These are phyloP conservation scores for Episyrphus balteatus DNA, from an alignment of 1,140 invertebrate species.

Conservation along the genomic window DNA sequence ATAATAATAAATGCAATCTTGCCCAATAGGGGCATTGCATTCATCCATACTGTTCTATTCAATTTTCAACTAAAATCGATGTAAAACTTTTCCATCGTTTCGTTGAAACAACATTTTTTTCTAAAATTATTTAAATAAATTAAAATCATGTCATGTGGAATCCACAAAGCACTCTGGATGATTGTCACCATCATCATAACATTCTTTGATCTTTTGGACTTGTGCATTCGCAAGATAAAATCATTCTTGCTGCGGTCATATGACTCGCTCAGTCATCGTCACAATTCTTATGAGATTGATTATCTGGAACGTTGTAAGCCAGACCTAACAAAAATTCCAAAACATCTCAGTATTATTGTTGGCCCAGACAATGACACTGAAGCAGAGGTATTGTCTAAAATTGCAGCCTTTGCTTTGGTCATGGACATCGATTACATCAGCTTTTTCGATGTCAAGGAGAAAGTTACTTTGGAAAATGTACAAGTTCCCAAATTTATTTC, in stretches of 20 bases:
- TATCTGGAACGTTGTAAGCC: conserved; percentile 12
- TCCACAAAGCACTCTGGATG: too few relatives aligned
- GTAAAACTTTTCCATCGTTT: too few relatives aligned
- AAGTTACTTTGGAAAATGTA: conserved; percentile 7
- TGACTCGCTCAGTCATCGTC: conserved; percentile 18
- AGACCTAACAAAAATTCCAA: conserved; percentile 23
- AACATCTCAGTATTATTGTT: conserved; percentile 24
- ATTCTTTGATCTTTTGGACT: too few relatives aligned
- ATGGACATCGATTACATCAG: conserved; percentile 24
- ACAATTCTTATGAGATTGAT: conserved; percentile 12
- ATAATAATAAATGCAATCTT: too few relatives aligned
- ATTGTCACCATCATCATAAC: too few relatives aligned
- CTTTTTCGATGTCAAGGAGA: conserved; percentile 21
- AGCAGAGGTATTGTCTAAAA: conserved; percentile 11
- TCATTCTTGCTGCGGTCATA: conserved; percentile 25
- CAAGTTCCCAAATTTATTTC: conserved; percentile 3
- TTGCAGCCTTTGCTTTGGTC: conserved; percentile 21
- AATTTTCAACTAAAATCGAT: too few relatives aligned
- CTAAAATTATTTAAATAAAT: too few relatives aligned
- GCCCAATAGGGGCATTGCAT: too few relatives aligned
- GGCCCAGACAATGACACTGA: conserved; percentile 17
- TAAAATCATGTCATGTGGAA: too few relatives aligned
- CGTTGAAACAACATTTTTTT: too few relatives aligned
- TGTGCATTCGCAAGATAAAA: conserved; percentile 7
- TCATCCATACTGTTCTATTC: too few relatives aligned